Conservation (phyloP, 1,140 invertebrate genomes). For the Penaeus vannamei region DNA sequence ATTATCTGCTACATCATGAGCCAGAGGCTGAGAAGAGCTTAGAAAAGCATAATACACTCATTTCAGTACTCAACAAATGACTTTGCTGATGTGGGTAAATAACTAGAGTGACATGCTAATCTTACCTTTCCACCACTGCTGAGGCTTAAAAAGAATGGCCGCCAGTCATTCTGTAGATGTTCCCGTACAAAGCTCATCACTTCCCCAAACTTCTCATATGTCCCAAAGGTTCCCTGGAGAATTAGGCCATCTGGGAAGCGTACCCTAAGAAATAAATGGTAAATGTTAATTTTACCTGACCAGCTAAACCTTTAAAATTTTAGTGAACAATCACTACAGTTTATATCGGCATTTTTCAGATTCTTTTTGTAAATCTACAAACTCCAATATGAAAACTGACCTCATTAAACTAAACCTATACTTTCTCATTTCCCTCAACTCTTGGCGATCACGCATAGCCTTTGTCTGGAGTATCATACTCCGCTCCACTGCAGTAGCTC, state of each 20-base stretch:
- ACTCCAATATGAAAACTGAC: slow-evolving; percentile 14
- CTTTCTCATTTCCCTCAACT: slow-evolving; percentile 82
- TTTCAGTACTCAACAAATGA: no score
- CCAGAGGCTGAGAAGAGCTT: no score
- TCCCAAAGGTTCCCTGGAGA: slow-evolving; percentile 87
- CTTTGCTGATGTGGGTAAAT: not conserved
- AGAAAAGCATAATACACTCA: no score
- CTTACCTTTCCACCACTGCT: slow-evolving; percentile 69
- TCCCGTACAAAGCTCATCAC: slow-evolving; percentile 83
- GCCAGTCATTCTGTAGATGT: slow-evolving; percentile 78
- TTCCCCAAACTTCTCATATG: slow-evolving; percentile 81
- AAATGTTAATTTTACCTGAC: not conserved
- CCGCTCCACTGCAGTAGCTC: slow-evolving; percentile 84
- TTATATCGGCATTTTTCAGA: no score
- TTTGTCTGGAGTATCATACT: slow-evolving; percentile 89
- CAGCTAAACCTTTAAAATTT: no score
- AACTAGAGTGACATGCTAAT: not conserved
- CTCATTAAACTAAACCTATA: slow-evolving; percentile 87
- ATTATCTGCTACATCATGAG: no score
- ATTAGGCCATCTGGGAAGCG: slow-evolving; percentile 90
- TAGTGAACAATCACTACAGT: no score
- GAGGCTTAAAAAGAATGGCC: slow-evolving; percentile 78
- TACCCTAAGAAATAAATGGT: slow-evolving; percentile 74
- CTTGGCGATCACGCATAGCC: slow-evolving; percentile 92
- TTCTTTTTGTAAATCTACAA: no score